Base-by-base conservation (phyloP, 2,888 invertebrate species). In the Caenorhabditis angaria region DNA sequence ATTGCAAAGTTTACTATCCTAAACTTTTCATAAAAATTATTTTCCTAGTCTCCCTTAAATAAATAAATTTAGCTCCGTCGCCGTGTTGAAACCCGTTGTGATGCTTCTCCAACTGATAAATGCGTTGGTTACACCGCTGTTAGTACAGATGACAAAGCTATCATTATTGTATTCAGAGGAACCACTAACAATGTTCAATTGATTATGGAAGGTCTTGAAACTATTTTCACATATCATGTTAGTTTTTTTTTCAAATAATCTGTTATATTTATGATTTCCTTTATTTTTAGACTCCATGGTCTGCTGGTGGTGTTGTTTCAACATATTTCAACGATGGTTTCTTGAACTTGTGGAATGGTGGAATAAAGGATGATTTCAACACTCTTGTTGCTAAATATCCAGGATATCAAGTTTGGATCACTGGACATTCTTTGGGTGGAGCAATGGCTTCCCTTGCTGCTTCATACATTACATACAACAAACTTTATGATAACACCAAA, bases 371-470 rank as follows among this genome's bases (percentile, higher is more conserved):
- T 29, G 77, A 76, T 50, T 75, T 80, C 66, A 69, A 71, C 51
- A 58, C 73, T 0, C 60, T 76, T 5, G 69, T 56, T 28, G 74
- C 64, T 60, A 65, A 77, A 53, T 69, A 81, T 50, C 80, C 80
- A 22, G 77, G 75, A 61, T 82, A 76, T 55, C 65, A 73, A 54
- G 65, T 82, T 28, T 78, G 77, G 76, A 67, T 80, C 28, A 78
- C 76, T 20, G 80, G 80, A 32, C 82, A 80, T 67, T 77, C 76
- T 28, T 74, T 82, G 48, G 78, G 83, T 50, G 83, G 82, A 47
- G 79, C 83, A 24, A 76, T 83, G 77, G 83, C 83, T 25, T 73
- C 81, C 1, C 68, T 83, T 25, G 73, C 77, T 53, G 81, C 81
- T 28, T 72, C 74, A 8, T 76, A 72, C 62, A 68, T 82, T 61